These are phyloP conservation scores for Pelochelys cantorii DNA, from an alignment of 2,797 vertebrate species.

Conservation along the genomic window DNA sequence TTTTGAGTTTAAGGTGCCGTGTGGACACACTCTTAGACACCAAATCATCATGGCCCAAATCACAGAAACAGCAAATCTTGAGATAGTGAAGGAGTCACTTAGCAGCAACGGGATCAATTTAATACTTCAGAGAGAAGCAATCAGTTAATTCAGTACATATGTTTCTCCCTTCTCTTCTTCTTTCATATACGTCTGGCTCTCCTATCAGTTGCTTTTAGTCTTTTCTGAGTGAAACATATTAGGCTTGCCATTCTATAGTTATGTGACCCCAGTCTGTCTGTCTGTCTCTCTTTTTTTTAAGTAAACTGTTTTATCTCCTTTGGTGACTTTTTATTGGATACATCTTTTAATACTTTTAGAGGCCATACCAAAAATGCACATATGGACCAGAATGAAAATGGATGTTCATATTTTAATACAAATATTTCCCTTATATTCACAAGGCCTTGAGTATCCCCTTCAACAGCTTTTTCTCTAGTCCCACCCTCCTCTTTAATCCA, in stretches of 20 bases:
- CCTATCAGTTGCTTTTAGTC: neutral
- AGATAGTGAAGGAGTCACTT: slow-evolving; percentile 1
- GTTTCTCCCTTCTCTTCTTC: neutral
- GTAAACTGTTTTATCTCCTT: slow-evolving; percentile 14
- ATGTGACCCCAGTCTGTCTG: neutral
- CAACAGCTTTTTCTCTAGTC: neutral
- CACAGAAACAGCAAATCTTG: neutral
- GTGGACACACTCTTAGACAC: neutral
- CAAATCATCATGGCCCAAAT: neutral
- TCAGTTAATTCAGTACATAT: neutral
- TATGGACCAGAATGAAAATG: slow-evolving; percentile 5
- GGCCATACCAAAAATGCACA: slow-evolving; percentile 23
- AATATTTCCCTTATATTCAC: neutral
- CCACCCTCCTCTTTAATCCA: neutral
- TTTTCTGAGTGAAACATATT: neutral
- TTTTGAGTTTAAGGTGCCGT: too few species aligned
- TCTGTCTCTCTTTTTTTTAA: neutral
- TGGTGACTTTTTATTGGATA: slow-evolving; percentile 25
- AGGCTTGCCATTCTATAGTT: slow-evolving; percentile 31
- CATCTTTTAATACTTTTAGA: slow-evolving; percentile 28
- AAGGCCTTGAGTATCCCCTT: neutral
- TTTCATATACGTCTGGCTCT: neutral
- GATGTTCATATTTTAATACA: neutral
- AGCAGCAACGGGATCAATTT: neutral
- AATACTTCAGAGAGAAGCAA: neutral